phyloP scores from a whole-genome alignment of 2,113 vertebrate species.

The Clinocottus analis region DNA sequence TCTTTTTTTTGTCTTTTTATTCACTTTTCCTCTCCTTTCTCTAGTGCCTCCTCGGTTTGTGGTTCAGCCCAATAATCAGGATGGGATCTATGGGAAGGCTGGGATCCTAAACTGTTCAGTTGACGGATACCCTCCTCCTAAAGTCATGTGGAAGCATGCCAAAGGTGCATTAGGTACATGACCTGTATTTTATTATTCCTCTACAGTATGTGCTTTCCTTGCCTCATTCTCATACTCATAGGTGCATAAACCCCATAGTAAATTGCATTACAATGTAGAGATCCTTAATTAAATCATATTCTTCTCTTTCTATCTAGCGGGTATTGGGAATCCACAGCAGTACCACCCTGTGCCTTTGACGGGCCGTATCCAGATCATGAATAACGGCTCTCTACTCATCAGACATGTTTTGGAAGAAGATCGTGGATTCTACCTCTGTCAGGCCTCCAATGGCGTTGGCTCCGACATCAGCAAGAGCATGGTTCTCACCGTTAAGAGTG shows the following conservation, averaged over 20 bases:
- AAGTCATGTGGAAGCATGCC: conserved; percentile 99
- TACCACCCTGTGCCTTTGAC: conserved; percentile 97
- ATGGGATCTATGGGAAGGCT: conserved; percentile 96
- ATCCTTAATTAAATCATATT: background rate
- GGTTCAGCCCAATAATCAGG: conserved; percentile 98
- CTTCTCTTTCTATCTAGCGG: conserved; percentile 63
- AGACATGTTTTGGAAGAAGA: conserved; percentile 98
- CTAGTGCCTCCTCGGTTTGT: conserved; percentile 97
- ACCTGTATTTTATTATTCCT: conserved; percentile 36
- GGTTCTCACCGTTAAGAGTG: conserved; percentile 98
- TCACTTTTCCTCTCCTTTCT: conserved; percentile 7
- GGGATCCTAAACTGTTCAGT: conserved; percentile 97
- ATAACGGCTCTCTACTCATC: conserved; percentile 96
- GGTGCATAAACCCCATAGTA: background rate
- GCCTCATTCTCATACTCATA: conserved; percentile 7
- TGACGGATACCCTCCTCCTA: conserved; percentile 96
- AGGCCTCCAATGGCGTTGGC: conserved; percentile 98
- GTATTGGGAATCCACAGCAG: conserved; percentile 96
- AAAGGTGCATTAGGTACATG: conserved; percentile 86
- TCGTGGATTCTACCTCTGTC: conserved; percentile 97
- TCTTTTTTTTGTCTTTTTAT: background rate
- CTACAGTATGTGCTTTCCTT: conserved; percentile 13
- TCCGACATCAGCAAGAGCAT: conserved; percentile 99
- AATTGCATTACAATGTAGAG: conserved; percentile 5
- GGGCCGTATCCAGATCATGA: conserved; percentile 97